Percentiles rank a stretch among this genome's conserved stretches.
These are phyloP conservation scores for Popillia japonica DNA, from an alignment of 1,140 invertebrate species.

Conservation along the genomic window DNA sequence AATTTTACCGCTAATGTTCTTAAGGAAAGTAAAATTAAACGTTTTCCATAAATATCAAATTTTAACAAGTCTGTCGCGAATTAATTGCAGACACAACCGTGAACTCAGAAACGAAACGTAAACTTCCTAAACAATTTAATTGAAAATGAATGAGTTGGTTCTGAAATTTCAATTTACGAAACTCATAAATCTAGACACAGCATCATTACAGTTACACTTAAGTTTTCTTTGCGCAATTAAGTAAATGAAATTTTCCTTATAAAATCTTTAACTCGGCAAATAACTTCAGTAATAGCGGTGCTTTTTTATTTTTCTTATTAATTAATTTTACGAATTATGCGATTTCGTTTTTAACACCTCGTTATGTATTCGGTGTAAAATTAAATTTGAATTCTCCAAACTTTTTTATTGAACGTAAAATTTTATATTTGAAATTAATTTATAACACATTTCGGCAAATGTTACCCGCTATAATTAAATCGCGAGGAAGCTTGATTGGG, in stretches of 20 bases:
- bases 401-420: neutral
- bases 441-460: neutral
- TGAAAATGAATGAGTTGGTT: slow-evolving; percentile 43
- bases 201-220: slow-evolving; percentile 40
- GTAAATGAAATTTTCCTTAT: slow-evolving; percentile 44
- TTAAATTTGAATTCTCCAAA: neutral
- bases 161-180: slow-evolving; percentile 46
- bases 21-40: slow-evolving; percentile 6
- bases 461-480: no score
- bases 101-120: slow-evolving; percentile 28
- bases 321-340: slow-evolving; percentile 23
- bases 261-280: slow-evolving; percentile 34
- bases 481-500: no score
- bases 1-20: slow-evolving; percentile 3
- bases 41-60: slow-evolving; percentile 20
- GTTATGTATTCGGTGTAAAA: neutral
- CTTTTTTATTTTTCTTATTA: slow-evolving; percentile 19
- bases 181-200: slow-evolving; percentile 45
- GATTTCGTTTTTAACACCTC: slow-evolving; percentile 20
- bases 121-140: slow-evolving; percentile 44
- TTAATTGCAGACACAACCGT: slow-evolving; percentile 34
- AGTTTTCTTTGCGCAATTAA: slow-evolving; percentile 43
- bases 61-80: slow-evolving; percentile 25
- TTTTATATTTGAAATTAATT: neutral
- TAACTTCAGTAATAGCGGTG: slow-evolving; percentile 14